phyloP scores from a whole-genome alignment of 2,113 vertebrate genomes.

The Serinus canaria region DNA sequence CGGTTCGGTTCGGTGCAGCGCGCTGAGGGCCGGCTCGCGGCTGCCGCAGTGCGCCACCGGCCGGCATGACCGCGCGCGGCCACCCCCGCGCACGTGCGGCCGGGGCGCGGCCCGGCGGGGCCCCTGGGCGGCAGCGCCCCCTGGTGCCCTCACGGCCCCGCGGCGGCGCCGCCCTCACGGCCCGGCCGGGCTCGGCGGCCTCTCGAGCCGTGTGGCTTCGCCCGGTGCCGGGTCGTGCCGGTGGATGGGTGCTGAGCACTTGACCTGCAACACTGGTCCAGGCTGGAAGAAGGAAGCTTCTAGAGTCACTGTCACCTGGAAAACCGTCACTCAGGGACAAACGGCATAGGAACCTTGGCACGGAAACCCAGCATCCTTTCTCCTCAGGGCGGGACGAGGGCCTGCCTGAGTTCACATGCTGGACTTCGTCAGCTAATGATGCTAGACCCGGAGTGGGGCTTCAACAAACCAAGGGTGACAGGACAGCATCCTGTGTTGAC shows the following conservation, averaged over 20 bases:
- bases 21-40: too few relatives aligned
- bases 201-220: accelerated
- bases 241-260: not conserved
- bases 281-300: not conserved
- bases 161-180: not conserved
- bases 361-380: not conserved
- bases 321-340: not conserved
- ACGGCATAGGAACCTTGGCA: not conserved
- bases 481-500: not conserved
- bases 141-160: too few relatives aligned
- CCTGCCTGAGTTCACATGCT: not conserved
- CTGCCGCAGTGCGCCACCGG: too few relatives aligned
- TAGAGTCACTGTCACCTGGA: not conserved
- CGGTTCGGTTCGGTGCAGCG: too few relatives aligned
- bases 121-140: too few relatives aligned
- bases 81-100: too few relatives aligned
- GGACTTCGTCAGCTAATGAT: not conserved
- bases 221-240: not conserved
- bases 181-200: too few relatives aligned
- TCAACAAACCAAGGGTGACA: not conserved
- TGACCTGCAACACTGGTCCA: not conserved
- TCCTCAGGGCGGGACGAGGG: not conserved
- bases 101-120: too few relatives aligned
- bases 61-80: too few relatives aligned
- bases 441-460: not conserved